Base-by-base conservation (phyloP, 2,888 invertebrate genomes). In the Rugalucina vietnamica region DNA sequence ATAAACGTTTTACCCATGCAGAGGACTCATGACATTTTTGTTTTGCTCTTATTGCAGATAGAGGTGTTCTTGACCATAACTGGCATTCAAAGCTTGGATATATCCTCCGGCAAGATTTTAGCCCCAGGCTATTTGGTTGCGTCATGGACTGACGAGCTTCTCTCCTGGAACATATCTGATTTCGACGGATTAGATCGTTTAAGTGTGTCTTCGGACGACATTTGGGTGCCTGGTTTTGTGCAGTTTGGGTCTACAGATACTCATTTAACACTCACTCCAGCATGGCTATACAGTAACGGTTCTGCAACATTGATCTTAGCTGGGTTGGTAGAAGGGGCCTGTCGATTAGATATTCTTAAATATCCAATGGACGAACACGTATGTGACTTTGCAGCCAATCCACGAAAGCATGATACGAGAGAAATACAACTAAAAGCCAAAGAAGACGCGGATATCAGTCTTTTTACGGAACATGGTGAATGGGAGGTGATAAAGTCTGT, bases 301-400 rank as follows among this genome's bases (percentile, higher is more conserved):
- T n/a, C 21, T 21, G 74, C 29, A 24, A 69, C 24, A 36, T 50
- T 0, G n/a, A n/a, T 65, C 0, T 4, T 54, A n/a, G 54, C 37
- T 50, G 14, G 43, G 3, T 54, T 49, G 34, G 43, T 80, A 29
- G 36, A 50, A 39, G 65, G 65, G 3, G 1, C 21, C 4, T 65
- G 65, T 34, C 18, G 34, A 12, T 34, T 65, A 5, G 65, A 65
- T 34, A 18, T 65, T 65, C 34, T 65, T 12, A 32, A 34, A 5
- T 65, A 65, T 65, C 65, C 65, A 18, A 34, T 65, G 32, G 65
- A 65, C 21, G 65, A 65, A 65, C 65, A 65, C 21, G 65, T 65
- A 3, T 65, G 65, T 34, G 3, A 5, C 18, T 65, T 65, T 18
- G 4, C 34, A 10, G 18, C 34, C 4, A 21, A 32, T 1, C 65